Evolutionary conservation across 2,888 invertebrate species (phyloP).

Genomic region (Holacanthella duospinosa): DNA sequence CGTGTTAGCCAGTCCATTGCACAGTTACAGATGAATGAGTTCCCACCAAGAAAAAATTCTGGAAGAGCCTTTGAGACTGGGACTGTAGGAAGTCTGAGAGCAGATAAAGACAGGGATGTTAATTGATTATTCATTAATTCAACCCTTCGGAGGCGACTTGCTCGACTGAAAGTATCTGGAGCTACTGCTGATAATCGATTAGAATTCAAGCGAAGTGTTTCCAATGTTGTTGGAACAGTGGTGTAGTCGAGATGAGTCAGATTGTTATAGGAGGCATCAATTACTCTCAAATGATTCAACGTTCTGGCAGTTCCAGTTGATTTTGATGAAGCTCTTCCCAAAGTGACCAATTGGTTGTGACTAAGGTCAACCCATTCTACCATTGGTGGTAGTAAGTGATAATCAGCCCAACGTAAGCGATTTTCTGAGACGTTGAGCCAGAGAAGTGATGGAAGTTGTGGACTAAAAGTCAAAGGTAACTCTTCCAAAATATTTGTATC

Average conservation of each 20-base stretch:
- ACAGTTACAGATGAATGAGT: conserved; percentile 89
- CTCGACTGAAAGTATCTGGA: conserved; percentile 75
- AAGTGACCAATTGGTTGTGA: conserved; percentile 23
- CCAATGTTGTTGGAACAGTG: conserved; percentile 77
- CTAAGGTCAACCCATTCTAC: conserved; percentile 75
- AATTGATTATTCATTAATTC: conserved; percentile 87
- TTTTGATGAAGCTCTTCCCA: conserved; percentile 13
- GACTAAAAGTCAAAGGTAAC: conserved; percentile 76
- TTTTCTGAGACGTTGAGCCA: conserved; percentile 87
- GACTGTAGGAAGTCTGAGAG: conserved; percentile 61
- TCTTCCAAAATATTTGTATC: conserved; percentile 80
- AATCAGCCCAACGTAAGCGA: conserved; percentile 76
- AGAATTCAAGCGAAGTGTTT: conserved; percentile 77
- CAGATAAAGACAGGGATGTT: conserved; percentile 75
- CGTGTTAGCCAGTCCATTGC: conserved; percentile 90
- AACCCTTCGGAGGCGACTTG: conserved; percentile 69
- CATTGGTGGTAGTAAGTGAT: conserved; percentile 65
- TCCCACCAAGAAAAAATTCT: conserved; percentile 83
- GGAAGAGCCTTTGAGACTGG: conserved; percentile 60
- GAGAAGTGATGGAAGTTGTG: conserved; percentile 64
- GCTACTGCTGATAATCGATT: conserved; percentile 71
- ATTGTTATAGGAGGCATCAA: conserved; percentile 82
- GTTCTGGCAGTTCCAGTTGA: neutral
- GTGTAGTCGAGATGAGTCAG: conserved; percentile 70
- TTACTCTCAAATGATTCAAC: conserved; percentile 48